Percentiles rank a stretch among this genome's conserved stretches.
Conservation (phyloP, 2,888 invertebrate species). For the Orchestes rusci region DNA sequence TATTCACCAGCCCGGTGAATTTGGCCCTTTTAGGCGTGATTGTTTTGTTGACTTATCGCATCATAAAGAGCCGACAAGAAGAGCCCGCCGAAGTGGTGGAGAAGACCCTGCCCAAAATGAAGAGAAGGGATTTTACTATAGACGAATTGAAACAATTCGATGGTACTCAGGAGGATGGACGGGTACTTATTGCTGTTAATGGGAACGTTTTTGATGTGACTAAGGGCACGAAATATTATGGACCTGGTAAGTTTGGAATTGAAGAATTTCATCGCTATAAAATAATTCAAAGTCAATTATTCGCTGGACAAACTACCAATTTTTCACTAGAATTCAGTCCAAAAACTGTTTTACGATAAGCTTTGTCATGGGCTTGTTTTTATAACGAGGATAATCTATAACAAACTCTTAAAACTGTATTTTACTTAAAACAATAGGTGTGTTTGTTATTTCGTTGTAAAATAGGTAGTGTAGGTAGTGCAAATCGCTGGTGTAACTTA, state of each 20-base stretch:
- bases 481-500: too few species aligned
- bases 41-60: conserved; percentile 66
- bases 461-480: too few species aligned
- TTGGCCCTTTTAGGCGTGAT: conserved; percentile 61
- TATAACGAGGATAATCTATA: too few species aligned
- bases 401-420: too few species aligned
- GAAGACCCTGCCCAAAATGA: conserved; percentile 64
- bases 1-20: conserved; percentile 66
- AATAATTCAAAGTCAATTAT: too few species aligned
- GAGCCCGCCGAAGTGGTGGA: conserved; percentile 20
- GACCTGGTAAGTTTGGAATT: conserved; percentile 71
- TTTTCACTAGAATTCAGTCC: too few species aligned
- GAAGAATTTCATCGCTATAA: too few species aligned
- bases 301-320: too few species aligned
- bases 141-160: conserved; percentile 81
- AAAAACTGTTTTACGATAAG: too few species aligned
- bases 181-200: conserved; percentile 88
- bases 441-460: too few species aligned
- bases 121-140: conserved; percentile 83
- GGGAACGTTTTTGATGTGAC: conserved; percentile 95
- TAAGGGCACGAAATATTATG: conserved; percentile 83
- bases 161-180: conserved; percentile 77
- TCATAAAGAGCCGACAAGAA: conserved; percentile 51
- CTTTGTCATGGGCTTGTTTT: too few species aligned
- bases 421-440: too few species aligned